Conservation (phyloP, 2,113 vertebrate species). For the Procavia capensis region DNA sequence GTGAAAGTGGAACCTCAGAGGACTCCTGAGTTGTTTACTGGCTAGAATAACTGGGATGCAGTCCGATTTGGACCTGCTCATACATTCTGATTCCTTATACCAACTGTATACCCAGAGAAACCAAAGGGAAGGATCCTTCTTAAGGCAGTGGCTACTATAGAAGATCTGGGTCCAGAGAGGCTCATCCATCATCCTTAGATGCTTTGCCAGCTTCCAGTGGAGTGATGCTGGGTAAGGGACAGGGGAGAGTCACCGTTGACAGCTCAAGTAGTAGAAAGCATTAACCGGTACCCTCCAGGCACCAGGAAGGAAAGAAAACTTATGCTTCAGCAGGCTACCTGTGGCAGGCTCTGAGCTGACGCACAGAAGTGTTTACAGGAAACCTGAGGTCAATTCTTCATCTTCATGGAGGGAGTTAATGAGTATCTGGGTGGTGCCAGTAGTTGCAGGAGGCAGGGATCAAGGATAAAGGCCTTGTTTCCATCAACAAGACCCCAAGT, state of each 20-base stretch:
- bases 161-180: not conserved
- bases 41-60: not conserved
- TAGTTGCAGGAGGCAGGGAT: not conserved
- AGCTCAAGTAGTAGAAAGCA: not conserved
- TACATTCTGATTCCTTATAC: not conserved
- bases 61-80: no score
- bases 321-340: not conserved
- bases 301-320: not conserved
- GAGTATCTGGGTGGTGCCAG: not conserved
- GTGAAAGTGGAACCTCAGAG: not conserved
- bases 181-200: not conserved
- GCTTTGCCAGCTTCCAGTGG: not conserved
- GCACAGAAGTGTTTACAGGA: not conserved
- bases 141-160: not conserved
- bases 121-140: not conserved
- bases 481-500: not conserved
- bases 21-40: not conserved
- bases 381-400: slow-evolving; percentile 10
- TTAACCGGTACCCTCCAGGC: not conserved
- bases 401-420: not conserved
- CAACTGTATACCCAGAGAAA: not conserved
- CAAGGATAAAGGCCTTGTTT: not conserved
- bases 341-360: not conserved
- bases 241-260: not conserved
- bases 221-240: not conserved